Percentiles rank a stretch among this genome's conserved stretches.
phyloP scores from a whole-genome alignment of 2,797 vertebrate species.

The Sarcophilus harrisii region DNA sequence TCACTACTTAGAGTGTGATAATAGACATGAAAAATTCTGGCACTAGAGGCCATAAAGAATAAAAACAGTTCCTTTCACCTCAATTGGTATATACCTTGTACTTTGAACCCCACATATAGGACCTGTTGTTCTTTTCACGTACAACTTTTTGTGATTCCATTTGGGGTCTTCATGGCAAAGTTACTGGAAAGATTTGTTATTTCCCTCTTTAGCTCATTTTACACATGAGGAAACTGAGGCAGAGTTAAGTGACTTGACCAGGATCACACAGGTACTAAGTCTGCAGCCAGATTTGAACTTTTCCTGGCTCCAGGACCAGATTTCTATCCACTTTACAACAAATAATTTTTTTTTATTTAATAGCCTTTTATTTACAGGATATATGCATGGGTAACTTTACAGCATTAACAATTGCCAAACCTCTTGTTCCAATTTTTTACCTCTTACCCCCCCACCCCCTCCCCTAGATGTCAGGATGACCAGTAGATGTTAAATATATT shows the following conservation, averaged over 20 bases:
- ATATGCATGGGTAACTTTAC: too few relatives aligned
- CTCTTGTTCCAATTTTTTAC: too few relatives aligned
- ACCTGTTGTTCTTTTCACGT: background rate
- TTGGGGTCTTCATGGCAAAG: background rate
- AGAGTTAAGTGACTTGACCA: background rate
- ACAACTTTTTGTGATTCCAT: background rate
- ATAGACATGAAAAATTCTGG: background rate
- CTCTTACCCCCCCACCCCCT: too few relatives aligned
- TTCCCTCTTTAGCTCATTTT: background rate
- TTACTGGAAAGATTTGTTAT: background rate
- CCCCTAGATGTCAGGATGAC: too few relatives aligned
- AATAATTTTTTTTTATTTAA: too few relatives aligned
- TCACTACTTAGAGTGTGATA: background rate
- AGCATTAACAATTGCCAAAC: too few relatives aligned
- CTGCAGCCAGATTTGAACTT: background rate
- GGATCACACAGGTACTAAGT: background rate
- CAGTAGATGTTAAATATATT: too few relatives aligned
- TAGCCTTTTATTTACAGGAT: too few relatives aligned
- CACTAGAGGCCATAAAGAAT: background rate
- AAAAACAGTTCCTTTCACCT: background rate
- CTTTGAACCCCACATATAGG: background rate
- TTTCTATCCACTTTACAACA: background rate
- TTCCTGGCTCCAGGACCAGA: background rate
- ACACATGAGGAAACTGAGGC: background rate
- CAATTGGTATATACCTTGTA: background rate